Evolutionary conservation across 2,888 invertebrate genomes (phyloP).

Genomic region (Syritta pipiens): DNA sequence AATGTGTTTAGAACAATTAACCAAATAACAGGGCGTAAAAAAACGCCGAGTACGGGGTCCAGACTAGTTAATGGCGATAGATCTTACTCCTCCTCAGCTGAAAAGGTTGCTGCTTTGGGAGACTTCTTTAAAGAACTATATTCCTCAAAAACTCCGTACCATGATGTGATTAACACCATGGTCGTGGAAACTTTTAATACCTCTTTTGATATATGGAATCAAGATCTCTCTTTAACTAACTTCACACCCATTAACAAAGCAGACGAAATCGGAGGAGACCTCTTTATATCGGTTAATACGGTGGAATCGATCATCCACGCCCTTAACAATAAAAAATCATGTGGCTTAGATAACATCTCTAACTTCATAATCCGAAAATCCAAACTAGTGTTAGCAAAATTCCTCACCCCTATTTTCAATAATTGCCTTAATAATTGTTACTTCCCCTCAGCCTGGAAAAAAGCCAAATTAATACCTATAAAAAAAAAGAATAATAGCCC

Average conservation of each 20-base stretch:
- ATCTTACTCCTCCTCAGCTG: not conserved
- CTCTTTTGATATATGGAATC: not conserved
- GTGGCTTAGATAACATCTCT: not conserved
- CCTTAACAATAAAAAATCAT: not conserved
- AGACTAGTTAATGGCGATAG: not conserved
- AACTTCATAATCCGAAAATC: not conserved
- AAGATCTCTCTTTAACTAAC: not conserved
- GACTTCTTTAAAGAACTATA: not conserved
- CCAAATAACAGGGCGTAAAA: not conserved
- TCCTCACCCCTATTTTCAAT: not conserved
- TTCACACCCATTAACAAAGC: not conserved
- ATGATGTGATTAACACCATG: not conserved
- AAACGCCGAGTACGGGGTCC: not conserved
- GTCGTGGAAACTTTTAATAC: not conserved
- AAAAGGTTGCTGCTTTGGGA: not conserved
- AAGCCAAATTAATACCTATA: not conserved
- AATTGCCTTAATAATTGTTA: not conserved
- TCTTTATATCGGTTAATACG: not conserved
- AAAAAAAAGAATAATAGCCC: not conserved
- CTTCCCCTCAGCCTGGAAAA: constrained; percentile 1
- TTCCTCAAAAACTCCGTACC: not conserved
- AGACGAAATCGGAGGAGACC: not conserved
- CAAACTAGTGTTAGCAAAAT: not conserved
- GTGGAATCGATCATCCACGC: not conserved
- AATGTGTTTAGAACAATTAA: constrained; percentile 2